phyloP scores from a whole-genome alignment of 2,888 invertebrate species.

The Nezara viridula region DNA sequence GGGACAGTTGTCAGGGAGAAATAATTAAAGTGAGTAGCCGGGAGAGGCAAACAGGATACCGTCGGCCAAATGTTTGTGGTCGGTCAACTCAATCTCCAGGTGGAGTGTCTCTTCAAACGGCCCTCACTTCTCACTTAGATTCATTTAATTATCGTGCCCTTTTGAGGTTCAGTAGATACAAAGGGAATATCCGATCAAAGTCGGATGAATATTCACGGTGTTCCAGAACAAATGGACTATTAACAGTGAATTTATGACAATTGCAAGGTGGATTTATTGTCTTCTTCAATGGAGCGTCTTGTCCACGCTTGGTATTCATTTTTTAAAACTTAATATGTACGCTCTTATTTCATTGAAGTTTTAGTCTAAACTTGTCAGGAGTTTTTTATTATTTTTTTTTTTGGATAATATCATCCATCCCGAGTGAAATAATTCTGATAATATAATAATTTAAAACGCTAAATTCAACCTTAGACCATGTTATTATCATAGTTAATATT shows the following conservation, averaged over 20 bases:
- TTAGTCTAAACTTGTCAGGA: no score
- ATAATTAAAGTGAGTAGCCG: slow-evolving; percentile 41
- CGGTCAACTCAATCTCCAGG: slow-evolving; percentile 49
- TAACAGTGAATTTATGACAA: background rate
- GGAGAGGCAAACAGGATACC: background rate
- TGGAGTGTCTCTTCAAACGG: slow-evolving; percentile 44
- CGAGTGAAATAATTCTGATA: no score
- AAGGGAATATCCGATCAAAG: slow-evolving; percentile 34
- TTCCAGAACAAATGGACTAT: background rate
- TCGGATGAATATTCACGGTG: background rate
- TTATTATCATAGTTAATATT: no score
- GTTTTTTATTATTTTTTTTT: no score
- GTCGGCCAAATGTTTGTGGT: slow-evolving; percentile 16
- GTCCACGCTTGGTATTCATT: no score
- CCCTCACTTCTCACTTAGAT: slow-evolving; percentile 27
- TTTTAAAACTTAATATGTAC: no score
- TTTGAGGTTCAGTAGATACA: slow-evolving; percentile 1
- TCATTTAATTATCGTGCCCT: slow-evolving; percentile 32
- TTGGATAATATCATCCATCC: no score
- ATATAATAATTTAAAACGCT: no score
- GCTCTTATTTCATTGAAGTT: no score
- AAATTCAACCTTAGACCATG: no score
- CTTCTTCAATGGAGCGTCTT: background rate
- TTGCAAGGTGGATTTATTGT: background rate
- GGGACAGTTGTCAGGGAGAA: slow-evolving; percentile 14